Percentiles rank a stretch among this genome's conserved stretches.
phyloP scores from a whole-genome alignment of 1,140 invertebrate species.

The Galleria mellonella region DNA sequence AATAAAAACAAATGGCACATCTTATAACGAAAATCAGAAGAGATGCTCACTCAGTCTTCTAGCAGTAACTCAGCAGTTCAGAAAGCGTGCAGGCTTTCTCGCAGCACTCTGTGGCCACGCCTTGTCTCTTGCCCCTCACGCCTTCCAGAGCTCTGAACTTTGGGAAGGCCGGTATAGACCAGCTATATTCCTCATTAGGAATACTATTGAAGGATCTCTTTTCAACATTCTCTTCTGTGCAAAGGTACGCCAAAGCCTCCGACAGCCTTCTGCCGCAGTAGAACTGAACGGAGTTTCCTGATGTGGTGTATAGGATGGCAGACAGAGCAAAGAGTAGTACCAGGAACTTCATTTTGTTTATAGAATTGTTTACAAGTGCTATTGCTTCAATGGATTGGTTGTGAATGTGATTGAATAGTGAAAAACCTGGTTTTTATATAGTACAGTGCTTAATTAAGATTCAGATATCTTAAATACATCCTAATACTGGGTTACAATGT shows the following conservation, averaged over 20 bases:
- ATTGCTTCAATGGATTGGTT: no score
- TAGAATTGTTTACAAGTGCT: no score
- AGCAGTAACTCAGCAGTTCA: slow-evolving; percentile 7
- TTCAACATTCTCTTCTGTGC: not conserved
- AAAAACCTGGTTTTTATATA: no score
- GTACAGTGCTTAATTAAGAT: no score
- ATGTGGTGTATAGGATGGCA: no score
- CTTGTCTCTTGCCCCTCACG: slow-evolving; percentile 2
- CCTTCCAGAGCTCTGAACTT: not conserved
- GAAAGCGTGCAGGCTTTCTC: slow-evolving; percentile 5
- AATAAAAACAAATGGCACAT: no score
- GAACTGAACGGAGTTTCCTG: not conserved
- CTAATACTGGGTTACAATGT: no score
- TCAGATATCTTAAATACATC: no score
- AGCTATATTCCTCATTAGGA: slow-evolving; percentile 1
- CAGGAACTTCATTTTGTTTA: no score
- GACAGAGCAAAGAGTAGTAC: no score
- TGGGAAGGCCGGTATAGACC: not conserved
- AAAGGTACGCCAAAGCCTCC: slow-evolving; percentile 1
- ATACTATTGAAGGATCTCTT: slow-evolving; percentile 2
- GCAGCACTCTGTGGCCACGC: slow-evolving; percentile 6
- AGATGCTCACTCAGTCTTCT: not conserved
- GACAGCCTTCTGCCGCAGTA: slow-evolving; percentile 1
- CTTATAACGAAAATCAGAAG: no score
- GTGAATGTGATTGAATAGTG: no score